A percentile compares a stretch with the other conserved stretches of the same genome.
phyloP scores from a whole-genome alignment of 2,797 vertebrate species.

The Chromis chromis region DNA sequence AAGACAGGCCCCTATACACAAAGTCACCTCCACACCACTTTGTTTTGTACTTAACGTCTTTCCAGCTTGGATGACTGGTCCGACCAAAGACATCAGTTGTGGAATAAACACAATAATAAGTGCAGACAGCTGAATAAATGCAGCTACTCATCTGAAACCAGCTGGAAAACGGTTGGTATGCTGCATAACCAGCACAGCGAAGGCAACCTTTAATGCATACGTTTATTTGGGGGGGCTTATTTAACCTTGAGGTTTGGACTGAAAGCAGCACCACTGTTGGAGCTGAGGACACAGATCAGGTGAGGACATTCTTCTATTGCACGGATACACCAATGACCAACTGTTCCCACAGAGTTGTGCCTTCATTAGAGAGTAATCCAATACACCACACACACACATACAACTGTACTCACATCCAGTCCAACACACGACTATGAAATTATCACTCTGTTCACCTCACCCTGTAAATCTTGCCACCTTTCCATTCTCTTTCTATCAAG shows the following conservation, averaged over 20 bases:
- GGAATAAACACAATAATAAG: conserved; percentile 24
- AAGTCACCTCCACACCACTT: conserved; percentile 27
- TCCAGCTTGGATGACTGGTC: conserved; percentile 20
- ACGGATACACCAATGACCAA: conserved; percentile 46
- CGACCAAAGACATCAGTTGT: conserved; percentile 20
- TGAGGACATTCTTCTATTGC: conserved; percentile 21
- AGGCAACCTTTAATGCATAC: no score
- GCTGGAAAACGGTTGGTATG: background rate
- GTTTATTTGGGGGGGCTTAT: background rate
- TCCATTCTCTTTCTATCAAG: conserved; percentile 7
- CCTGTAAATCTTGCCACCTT: background rate
- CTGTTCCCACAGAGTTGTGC: conserved; percentile 60
- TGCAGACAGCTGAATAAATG: conserved; percentile 22
- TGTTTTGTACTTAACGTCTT: conserved; percentile 8
- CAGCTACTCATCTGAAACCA: conserved; percentile 2
- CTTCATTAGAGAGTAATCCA: conserved; percentile 34
- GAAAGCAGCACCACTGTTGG: conserved; percentile 20
- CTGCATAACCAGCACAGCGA: no score
- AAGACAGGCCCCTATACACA: background rate
- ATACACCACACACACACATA: conserved; percentile 13
- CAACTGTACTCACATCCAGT: conserved; percentile 6
- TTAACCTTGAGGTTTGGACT: conserved; percentile 45
- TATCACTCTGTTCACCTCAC: conserved; percentile 9
- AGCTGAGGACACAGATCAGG: conserved; percentile 45
- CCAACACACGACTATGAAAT: conserved; percentile 17